Evolutionary conservation across 2,113 vertebrate species (phyloP), one percentile per base, ranked within the genome.

Genomic region (Cinclus mexicanus): DNA sequence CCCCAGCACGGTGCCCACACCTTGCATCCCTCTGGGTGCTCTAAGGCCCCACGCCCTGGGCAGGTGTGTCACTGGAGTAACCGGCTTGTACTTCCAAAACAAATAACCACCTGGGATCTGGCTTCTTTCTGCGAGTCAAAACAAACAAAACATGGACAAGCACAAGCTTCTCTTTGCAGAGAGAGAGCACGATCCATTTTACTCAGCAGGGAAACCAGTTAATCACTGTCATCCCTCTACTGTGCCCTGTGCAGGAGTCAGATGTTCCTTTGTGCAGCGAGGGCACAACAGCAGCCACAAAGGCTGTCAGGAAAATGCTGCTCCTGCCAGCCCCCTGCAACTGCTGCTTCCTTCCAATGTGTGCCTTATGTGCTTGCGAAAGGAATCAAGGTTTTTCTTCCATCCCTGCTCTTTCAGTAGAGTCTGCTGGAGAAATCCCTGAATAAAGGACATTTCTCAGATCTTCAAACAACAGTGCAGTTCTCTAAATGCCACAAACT

Each of bases 311-410:
- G 39, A 94, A 90, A 85, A 83, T 2, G 75, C 42, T 84, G 56
- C 53, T 79, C 77, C 76, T 93, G 84, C 86, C 91, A 91, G 33
- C 11, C n/a, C 88, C 57, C 72, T 78, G 16, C 74, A 52, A 44
- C 9, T 79, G 53, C 92, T 83, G 44, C 93, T 79, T 71, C 87
- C 55, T 77, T 83, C 68, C 76, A 53, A 9, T 2, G 20, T 25
- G 60, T 42, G 68, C 8, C 2, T 26, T 23, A 18, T 0, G 0
- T 53, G 77, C 81, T 21, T 31, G 69, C 87, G 78, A 88, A 46
- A 71, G 65, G 67, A 89, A 81, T 11, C 55, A 67, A 3, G 0
- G 0, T 13, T 85, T 44, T 5, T 11, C 44, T 69, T 76, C 2
- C 2, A 70, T 26, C 64, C 37, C 39, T 70, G 37, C 37, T 74